These are phyloP conservation scores for Spea multiplicata DNA, from an alignment of 2,113 vertebrate species.

Conservation along the genomic window DNA sequence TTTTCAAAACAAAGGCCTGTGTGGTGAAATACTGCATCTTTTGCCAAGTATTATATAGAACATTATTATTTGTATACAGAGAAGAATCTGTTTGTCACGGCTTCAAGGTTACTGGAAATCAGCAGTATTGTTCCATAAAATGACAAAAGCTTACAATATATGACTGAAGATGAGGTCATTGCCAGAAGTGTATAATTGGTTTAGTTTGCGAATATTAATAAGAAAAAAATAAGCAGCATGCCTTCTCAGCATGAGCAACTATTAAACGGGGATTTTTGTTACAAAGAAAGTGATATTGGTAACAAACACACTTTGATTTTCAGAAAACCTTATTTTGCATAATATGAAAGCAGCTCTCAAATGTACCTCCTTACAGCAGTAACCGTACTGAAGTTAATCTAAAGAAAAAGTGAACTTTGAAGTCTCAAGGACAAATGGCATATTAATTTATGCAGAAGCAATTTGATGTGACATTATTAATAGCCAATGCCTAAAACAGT, in stretches of 20 bases:
- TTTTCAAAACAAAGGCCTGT: too few species aligned
- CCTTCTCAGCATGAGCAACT: constrained; percentile 5
- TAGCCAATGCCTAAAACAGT: constrained; percentile 42
- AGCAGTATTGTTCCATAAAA: not conserved
- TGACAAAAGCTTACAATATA: not conserved
- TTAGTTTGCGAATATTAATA: constrained; percentile 16
- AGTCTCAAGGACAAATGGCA: constrained; percentile 37
- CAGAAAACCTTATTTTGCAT: constrained; percentile 5
- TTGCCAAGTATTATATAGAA: too few species aligned
- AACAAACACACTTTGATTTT: constrained; percentile 10
- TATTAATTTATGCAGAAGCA: constrained; percentile 41
- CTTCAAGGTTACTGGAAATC: not conserved
- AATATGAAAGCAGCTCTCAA: constrained; percentile 2
- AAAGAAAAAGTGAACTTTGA: constrained; percentile 3
- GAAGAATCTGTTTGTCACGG: constrained; percentile 15
- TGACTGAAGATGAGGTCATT: not conserved
- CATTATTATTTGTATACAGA: too few species aligned
- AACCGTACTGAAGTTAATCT: constrained; percentile 13
- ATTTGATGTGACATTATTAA: constrained; percentile 40
- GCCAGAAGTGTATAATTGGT: constrained; percentile 13
- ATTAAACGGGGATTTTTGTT: not conserved
- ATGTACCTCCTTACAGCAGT: not conserved
- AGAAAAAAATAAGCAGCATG: constrained; percentile 27
- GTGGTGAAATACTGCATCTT: too few species aligned
- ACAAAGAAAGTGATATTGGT: not conserved